Conservation (phyloP, 92 coral and sea anemone genomes). For the Zoanthus sansibaricus region DNA sequence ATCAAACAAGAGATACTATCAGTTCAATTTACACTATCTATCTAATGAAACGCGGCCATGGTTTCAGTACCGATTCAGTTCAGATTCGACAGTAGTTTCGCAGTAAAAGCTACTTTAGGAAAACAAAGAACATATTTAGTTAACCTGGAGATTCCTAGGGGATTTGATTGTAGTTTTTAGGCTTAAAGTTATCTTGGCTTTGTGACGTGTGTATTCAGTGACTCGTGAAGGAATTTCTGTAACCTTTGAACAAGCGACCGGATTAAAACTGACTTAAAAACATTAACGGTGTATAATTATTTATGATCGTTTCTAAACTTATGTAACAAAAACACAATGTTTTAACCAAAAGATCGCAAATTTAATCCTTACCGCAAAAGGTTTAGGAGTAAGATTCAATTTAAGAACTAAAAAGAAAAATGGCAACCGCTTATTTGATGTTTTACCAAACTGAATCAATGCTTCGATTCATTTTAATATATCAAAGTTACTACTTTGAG, state of each 20-base stretch:
- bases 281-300: not conserved
- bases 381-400: too few relatives aligned
- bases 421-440: too few relatives aligned
- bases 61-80: not conserved
- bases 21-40: not conserved
- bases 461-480: not conserved
- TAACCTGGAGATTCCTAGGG: slow-evolving; percentile 22
- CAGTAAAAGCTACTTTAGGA: not conserved
- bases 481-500: not conserved
- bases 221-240: not conserved
- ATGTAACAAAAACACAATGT: not conserved
- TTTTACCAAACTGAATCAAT: not conserved
- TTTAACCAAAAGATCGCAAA: not conserved
- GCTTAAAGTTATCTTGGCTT: slow-evolving; percentile 41
- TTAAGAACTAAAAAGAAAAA: too few relatives aligned
- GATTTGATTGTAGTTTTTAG: slow-evolving; percentile 20
- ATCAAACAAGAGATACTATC: not conserved
- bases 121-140: not conserved
- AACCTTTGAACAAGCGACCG: slow-evolving; percentile 16
- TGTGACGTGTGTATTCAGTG: slow-evolving; percentile 1
- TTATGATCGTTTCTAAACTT: not conserved
- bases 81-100: not conserved
- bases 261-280: slow-evolving; percentile 1
- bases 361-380: too few relatives aligned
- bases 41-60: not conserved